Conservation (phyloP, 2,797 vertebrate species). For the Sphaeramia orbicularis region DNA sequence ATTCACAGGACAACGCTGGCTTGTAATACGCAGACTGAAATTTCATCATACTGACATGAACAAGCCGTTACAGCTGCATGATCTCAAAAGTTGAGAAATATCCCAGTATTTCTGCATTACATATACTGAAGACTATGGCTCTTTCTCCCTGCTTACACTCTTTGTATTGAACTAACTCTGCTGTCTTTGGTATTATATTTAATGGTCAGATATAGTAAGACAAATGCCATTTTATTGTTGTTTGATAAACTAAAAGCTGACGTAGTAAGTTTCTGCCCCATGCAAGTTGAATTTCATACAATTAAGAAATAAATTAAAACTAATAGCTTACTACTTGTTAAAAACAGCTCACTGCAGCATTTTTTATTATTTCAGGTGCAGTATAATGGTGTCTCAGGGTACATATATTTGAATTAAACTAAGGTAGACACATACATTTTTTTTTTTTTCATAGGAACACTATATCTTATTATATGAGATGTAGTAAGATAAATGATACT, state of each 20-base stretch:
- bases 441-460: neutral
- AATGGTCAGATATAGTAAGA: too few relatives aligned
- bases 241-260: constrained; percentile 1
- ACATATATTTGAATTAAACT: neutral
- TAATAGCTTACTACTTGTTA: neutral
- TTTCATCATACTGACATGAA: constrained; percentile 62
- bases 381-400: neutral
- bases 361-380: neutral
- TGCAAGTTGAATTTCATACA: constrained; percentile 1
- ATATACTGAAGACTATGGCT: neutral
- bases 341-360: neutral
- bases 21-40: constrained; percentile 43
- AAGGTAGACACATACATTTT: neutral
- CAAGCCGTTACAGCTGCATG: constrained; percentile 70
- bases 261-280: constrained; percentile 1
- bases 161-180: too few relatives aligned
- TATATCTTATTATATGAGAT: neutral
- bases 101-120: neutral
- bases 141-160: too few relatives aligned
- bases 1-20: constrained; percentile 41
- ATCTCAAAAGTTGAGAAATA: constrained; percentile 1
- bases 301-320: constrained; percentile 6
- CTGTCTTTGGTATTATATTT: neutral
- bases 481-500: neutral
- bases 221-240: too few relatives aligned